Conservation (phyloP, 2,888 invertebrate genomes). For the Chrysolina haemoptera region DNA sequence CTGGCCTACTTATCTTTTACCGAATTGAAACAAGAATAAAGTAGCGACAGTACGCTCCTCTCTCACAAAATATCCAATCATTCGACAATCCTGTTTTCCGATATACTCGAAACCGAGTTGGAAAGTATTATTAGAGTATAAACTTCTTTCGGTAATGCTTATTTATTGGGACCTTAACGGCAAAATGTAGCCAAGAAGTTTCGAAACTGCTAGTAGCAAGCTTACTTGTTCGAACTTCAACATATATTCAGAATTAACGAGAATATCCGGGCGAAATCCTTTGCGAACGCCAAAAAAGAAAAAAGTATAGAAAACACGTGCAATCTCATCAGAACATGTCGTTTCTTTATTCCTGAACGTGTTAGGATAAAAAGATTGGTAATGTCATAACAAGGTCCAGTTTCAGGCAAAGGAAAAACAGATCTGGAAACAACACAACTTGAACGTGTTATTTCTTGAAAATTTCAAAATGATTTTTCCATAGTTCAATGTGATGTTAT, state of each 20-base stretch:
- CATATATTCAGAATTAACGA: conserved; percentile 15
- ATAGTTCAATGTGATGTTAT: no score
- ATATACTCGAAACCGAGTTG: background rate
- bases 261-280: conserved; percentile 21
- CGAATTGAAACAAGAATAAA: background rate
- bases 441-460: no score
- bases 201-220: conserved; percentile 2
- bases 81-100: background rate
- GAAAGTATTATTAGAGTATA: conserved; percentile 13
- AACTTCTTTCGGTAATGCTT: conserved; percentile 18
- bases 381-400: background rate
- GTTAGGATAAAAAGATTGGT: background rate
- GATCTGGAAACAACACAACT: no score
- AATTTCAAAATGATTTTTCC: no score
- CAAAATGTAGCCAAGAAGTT: conserved; percentile 14
- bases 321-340: conserved; percentile 11
- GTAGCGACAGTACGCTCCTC: no score
- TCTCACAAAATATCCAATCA: conserved; percentile 14
- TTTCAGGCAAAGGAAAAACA: no score
- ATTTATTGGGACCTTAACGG: conserved; percentile 16
- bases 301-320: conserved; percentile 13
- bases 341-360: conserved; percentile 11
- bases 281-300: conserved; percentile 11
- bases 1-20: background rate
- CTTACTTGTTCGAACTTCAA: conserved; percentile 17